phyloP scores from a whole-genome alignment of 2,888 invertebrate genomes.

The Venustoraphidia nigricollis region DNA sequence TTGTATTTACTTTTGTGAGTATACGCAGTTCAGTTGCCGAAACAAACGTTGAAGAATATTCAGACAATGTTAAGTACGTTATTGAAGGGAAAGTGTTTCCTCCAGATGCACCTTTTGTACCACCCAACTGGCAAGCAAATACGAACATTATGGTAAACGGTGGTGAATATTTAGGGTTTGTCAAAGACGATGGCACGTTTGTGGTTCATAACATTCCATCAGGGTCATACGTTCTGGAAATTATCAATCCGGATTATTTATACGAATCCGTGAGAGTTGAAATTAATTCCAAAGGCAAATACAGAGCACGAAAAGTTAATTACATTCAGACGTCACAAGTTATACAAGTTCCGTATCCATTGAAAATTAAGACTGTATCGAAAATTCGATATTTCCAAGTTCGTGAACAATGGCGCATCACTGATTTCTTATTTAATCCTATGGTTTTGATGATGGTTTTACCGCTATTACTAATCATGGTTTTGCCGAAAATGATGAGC shows the following conservation, averaged over 20 bases:
- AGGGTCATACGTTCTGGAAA: conserved; percentile 89
- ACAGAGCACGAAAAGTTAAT: conserved; percentile 86
- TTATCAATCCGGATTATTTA: conserved; percentile 75
- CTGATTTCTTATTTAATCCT: conserved; percentile 91
- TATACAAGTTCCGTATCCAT: conserved; percentile 81
- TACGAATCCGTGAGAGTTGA: conserved; percentile 94
- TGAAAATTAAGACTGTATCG: conserved; percentile 72
- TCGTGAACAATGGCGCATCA: conserved; percentile 91
- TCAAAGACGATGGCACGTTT: conserved; percentile 86
- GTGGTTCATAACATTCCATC: conserved; percentile 73
- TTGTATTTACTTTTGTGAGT: too few relatives aligned
- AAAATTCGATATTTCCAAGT: conserved; percentile 80
- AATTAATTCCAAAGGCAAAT: conserved; percentile 94
- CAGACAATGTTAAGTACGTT: too few relatives aligned
- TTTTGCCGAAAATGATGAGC: conserved; percentile 92
- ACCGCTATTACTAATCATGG: conserved; percentile 77
- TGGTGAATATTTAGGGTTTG: conserved; percentile 74
- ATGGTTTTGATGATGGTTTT: conserved; percentile 98
- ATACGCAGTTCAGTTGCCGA: too few relatives aligned
- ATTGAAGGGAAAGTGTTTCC: conserved; percentile 73
- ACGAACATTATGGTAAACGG: conserved; percentile 75
- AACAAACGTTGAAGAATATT: too few relatives aligned
- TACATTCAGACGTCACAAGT: conserved; percentile 84
- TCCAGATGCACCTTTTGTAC: conserved; percentile 40
- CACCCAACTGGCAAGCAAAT: conserved; percentile 56